Percentiles rank a stretch among this genome's conserved stretches.
Conservation (phyloP, 1,140 invertebrate genomes). For the Macrobrachium rosenbergii region DNA sequence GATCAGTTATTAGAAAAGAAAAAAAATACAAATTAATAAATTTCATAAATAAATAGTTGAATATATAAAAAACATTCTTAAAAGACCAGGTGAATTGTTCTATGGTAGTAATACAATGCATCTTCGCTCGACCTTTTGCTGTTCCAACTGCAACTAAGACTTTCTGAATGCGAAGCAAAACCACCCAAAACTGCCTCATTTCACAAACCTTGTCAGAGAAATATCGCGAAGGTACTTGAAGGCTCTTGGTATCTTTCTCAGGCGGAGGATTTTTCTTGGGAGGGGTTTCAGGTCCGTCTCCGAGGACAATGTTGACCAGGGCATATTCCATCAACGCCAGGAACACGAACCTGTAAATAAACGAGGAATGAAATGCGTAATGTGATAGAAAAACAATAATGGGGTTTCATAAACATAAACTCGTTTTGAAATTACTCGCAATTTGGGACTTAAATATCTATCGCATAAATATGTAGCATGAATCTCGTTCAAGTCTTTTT, state of each 20-base stretch:
- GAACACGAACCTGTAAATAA: constrained; percentile 79
- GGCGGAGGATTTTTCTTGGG: constrained; percentile 19
- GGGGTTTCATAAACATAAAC: not conserved
- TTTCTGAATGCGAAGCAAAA: not conserved
- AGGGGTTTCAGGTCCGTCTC: constrained; percentile 68
- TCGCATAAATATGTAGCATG: too few relatives aligned
- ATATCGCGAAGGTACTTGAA: not conserved
- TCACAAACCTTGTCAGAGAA: not conserved
- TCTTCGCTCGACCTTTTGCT: too few relatives aligned
- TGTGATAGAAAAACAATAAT: not conserved
- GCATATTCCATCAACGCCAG: constrained; percentile 92
- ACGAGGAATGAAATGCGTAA: not conserved
- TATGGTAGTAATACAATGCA: too few relatives aligned
- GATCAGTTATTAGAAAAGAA: too few relatives aligned
- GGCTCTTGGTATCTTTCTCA: not conserved
- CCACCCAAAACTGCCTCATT: not conserved
- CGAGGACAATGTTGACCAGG: constrained; percentile 92
- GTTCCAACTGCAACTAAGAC: too few relatives aligned
- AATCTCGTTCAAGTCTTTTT: too few relatives aligned
- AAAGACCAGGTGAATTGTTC: too few relatives aligned
- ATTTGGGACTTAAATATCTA: too few relatives aligned
- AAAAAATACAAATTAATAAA: too few relatives aligned
- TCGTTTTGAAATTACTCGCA: too few relatives aligned
- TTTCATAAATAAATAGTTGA: too few relatives aligned
- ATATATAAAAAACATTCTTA: too few relatives aligned